These are phyloP conservation scores for Aphelinus atriplicis DNA, from an alignment of 1,140 invertebrate genomes.

Conservation along the genomic window DNA sequence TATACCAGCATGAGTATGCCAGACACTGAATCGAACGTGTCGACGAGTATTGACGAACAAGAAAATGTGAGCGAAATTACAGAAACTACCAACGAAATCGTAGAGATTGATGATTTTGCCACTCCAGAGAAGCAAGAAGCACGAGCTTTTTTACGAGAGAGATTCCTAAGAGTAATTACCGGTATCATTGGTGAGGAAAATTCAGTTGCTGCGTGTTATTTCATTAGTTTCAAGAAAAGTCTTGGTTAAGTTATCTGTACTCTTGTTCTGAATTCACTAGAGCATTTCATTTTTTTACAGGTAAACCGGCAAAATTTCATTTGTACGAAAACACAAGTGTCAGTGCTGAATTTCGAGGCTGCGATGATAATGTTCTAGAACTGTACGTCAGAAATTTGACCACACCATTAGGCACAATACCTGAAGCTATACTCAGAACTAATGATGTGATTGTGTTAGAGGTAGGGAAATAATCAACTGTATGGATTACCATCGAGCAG, in stretches of 20 bases:
- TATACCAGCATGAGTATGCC: background rate
- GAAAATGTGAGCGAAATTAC: background rate
- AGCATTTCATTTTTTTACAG: constrained; percentile 43
- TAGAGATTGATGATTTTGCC: constrained; percentile 49
- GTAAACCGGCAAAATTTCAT: constrained; percentile 58
- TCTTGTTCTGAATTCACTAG: background rate
- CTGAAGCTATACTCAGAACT: constrained; percentile 59
- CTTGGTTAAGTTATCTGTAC: background rate
- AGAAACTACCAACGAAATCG: no score
- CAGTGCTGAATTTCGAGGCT: constrained; percentile 59
- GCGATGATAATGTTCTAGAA: constrained; percentile 58
- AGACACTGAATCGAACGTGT: background rate
- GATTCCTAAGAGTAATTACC: constrained; percentile 60
- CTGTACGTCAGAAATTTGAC: constrained; percentile 58
- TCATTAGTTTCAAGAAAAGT: no score
- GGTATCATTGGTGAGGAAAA: constrained; percentile 59
- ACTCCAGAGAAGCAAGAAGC: constrained; percentile 59
- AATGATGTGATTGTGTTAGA: constrained; percentile 58
- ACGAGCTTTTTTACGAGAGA: constrained; percentile 60
- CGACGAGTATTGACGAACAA: background rate
- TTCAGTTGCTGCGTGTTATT: background rate
- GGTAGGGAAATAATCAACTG: constrained; percentile 39
- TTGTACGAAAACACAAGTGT: constrained; percentile 61
- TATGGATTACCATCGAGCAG: constrained; percentile 18
- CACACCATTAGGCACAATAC: constrained; percentile 60